Conservation (phyloP, 2,888 invertebrate species). For the Spodoptera picta region DNA sequence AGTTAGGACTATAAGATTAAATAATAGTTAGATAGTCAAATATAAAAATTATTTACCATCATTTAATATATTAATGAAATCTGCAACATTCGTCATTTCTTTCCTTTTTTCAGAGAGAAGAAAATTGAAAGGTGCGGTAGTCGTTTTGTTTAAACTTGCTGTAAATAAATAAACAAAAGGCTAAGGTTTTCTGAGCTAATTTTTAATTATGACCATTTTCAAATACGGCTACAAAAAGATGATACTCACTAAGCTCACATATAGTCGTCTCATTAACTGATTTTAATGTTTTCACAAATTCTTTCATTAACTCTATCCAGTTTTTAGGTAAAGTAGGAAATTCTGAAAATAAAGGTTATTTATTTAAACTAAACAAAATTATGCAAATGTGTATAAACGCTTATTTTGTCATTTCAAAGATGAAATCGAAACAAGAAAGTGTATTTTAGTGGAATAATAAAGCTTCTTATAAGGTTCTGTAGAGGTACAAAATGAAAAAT, state of each 20-base stretch:
- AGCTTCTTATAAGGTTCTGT: no score
- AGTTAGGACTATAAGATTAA: no score
- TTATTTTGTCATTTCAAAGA: no score
- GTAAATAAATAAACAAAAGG: constrained; percentile 8
- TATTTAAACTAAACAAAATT: no score
- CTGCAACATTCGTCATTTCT: background rate
- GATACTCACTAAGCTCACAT: constrained; percentile 15
- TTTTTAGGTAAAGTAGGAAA: background rate
- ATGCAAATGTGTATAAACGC: no score
- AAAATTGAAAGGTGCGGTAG: background rate
- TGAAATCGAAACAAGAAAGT: no score
- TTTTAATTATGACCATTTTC: no score
- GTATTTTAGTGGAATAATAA: no score
- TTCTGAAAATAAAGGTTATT: constrained; percentile 6
- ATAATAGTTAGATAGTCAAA: background rate
- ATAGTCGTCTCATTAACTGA: constrained; percentile 1
- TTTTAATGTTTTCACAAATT: constrained; percentile 25
- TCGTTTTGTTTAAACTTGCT: constrained; percentile 7
- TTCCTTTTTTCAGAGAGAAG: background rate
- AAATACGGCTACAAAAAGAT: no score
- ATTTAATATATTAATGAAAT: constrained; percentile 18
- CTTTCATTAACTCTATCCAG: constrained; percentile 16
- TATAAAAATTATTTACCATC: constrained; percentile 22
- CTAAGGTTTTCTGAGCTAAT: no score
- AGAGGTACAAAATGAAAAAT: no score